A percentile compares a stretch with the other conserved stretches of the same genome.
Conservation (phyloP, 1,140 invertebrate species). For the Ceratina japonica region DNA sequence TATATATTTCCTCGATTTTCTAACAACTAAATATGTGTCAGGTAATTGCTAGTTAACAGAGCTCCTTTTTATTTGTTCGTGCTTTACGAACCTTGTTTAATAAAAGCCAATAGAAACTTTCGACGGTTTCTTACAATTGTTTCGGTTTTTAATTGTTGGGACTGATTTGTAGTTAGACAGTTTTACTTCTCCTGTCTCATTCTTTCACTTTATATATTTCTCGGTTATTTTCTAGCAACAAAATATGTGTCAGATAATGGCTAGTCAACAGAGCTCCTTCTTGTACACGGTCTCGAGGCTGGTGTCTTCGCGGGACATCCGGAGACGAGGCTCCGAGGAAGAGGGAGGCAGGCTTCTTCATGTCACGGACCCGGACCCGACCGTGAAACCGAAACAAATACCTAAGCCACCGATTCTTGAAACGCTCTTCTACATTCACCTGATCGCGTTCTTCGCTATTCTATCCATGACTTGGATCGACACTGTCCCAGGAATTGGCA, state of each 20-base stretch:
- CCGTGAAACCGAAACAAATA: slow-evolving; percentile 70
- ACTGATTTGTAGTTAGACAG: too few species aligned
- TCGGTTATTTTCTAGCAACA: slow-evolving; percentile 64
- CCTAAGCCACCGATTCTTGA: slow-evolving; percentile 74
- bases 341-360: slow-evolving; percentile 73
- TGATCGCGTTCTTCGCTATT: slow-evolving; percentile 74
- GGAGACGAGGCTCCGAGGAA: slow-evolving; percentile 71
- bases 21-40: too few species aligned
- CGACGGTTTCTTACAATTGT: too few species aligned
- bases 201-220: too few species aligned
- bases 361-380: slow-evolving; percentile 75
- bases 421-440: slow-evolving; percentile 78
- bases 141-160: too few species aligned
- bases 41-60: too few species aligned
- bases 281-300: slow-evolving; percentile 79
- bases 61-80: too few species aligned
- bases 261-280: slow-evolving; percentile 74
- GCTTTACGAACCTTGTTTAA: too few species aligned
- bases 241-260: slow-evolving; percentile 70
- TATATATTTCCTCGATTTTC: too few species aligned
- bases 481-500: slow-evolving; percentile 77
- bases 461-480: slow-evolving; percentile 78
- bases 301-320: slow-evolving; percentile 75
- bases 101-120: too few species aligned
- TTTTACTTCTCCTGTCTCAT: too few species aligned